Percentiles rank a stretch among this genome's conserved stretches.
Conservation (phyloP, 2,888 invertebrate genomes). For the Drosophila paramelanica region DNA sequence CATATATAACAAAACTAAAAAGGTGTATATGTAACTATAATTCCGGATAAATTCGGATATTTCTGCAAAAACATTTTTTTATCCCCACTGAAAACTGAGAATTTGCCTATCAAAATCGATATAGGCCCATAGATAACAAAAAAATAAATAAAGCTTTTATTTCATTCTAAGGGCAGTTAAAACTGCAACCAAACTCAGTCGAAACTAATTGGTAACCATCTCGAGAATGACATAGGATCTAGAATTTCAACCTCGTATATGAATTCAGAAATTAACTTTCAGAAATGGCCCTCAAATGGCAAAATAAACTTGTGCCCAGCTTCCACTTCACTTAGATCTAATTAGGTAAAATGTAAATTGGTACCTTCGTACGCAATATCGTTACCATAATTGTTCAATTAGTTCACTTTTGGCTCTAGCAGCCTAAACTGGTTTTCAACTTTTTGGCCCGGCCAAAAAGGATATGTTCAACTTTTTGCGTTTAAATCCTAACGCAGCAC, state of each 20-base stretch:
- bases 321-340: background rate
- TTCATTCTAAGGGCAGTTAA: background rate
- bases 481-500: slow-evolving; percentile 15
- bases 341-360: slow-evolving; percentile 21
- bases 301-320: background rate
- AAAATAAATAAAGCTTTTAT: background rate
- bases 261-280: background rate
- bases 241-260: background rate
- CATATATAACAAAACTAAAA: no score
- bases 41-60: no score
- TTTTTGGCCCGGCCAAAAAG: slow-evolving; percentile 30
- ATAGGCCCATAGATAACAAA: background rate
- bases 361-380: slow-evolving; percentile 30
- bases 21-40: no score
- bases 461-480: slow-evolving; percentile 29
- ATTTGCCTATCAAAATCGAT: background rate
- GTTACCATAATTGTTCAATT: slow-evolving; percentile 59
- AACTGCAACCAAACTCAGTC: background rate
- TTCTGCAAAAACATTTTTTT: no score
- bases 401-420: slow-evolving; percentile 28
- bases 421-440: slow-evolving; percentile 24
- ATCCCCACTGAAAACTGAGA: background rate
- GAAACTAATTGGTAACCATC: background rate
- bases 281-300: slow-evolving; percentile 10
- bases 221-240: background rate